phyloP scores from a whole-genome alignment of 2,113 vertebrate species.

The Thalassarche chlororhynchos region DNA sequence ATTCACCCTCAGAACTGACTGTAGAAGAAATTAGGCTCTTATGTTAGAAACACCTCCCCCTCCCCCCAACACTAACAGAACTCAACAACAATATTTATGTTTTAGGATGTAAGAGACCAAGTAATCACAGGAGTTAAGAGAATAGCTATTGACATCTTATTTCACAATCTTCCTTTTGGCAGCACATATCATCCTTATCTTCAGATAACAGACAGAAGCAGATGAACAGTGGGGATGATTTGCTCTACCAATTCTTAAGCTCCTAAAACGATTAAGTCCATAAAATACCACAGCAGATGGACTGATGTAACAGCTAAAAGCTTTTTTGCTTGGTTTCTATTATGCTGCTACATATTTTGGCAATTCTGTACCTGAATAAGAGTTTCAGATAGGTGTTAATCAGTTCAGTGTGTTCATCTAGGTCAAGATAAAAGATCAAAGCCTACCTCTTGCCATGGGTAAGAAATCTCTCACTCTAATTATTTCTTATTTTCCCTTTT shows the following conservation, averaged over 20 bases:
- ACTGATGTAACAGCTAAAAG: not conserved
- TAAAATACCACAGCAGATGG: conserved; percentile 23
- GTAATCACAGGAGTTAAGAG: not conserved
- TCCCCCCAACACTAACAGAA: not conserved
- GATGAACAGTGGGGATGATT: not conserved
- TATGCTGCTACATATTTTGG: not conserved
- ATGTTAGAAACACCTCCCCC: not conserved
- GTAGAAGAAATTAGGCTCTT: not conserved
- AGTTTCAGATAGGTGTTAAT: not conserved
- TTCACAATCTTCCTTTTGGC: not conserved
- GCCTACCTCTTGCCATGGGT: not conserved
- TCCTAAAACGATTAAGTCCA: conserved; percentile 23
- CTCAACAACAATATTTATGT: not conserved
- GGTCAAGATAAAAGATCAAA: not conserved
- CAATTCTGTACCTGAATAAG: not conserved
- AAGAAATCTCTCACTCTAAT: not conserved
- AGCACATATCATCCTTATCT: not conserved
- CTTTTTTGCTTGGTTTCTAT: not conserved
- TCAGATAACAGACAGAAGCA: not conserved
- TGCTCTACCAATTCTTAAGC: not conserved
- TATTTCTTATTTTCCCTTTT: not conserved
- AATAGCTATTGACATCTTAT: not conserved
- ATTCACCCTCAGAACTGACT: not conserved
- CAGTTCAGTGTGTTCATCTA: not conserved
- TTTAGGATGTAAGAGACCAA: not conserved